Base-by-base conservation (phyloP, 2,113 vertebrate species). In the Clinocottus analis region DNA sequence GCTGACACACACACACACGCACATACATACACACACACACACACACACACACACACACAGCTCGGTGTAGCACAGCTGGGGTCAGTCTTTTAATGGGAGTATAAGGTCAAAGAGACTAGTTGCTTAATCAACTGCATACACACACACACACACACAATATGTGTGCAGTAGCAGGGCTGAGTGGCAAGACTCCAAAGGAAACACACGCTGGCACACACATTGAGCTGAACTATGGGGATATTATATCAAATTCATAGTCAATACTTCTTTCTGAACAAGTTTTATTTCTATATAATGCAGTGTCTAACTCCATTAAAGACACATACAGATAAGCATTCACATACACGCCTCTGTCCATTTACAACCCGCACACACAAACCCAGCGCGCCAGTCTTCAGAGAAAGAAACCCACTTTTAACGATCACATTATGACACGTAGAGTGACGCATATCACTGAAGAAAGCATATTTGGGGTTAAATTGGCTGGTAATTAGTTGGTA, bases 31-130 rank as follows among this genome's bases (percentile, higher is more conserved):
- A n/a, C n/a, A n/a, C n/a, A n/a, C n/a, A n/a, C n/a, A n/a, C n/a
- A 21, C 19, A n/a, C 17, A 21, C 47, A 51, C 21, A n/a, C 16
- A 21, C 51, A 66, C 72, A 78, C 41, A 27, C 10, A 14, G 49
- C 27, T 71, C 12, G 7, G 53, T 56, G 19, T 67, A 19, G 71
- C 79, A 74, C 75, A 85, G 77, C 67, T 72, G 64, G 82, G 83
- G 69, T 81, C 74, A 81, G 80, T 75, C 39, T 79, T 77, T 75
- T 90, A 87, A 86, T 84, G 68, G 67, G 74, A 72, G 79, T 65
- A 29, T 76, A 77, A 72, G 84, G 85, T 89, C 70, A 87, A 51
- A 63, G 58, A 74, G 49, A 39, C 51, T 72, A 75, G 76, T 61
- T 72, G 77, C 71, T 73, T 88, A 90, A 89, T 86, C 78, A 71